Evolutionary conservation across 2,113 vertebrate species (phyloP).

Genomic region (Plestiodon gilberti): DNA sequence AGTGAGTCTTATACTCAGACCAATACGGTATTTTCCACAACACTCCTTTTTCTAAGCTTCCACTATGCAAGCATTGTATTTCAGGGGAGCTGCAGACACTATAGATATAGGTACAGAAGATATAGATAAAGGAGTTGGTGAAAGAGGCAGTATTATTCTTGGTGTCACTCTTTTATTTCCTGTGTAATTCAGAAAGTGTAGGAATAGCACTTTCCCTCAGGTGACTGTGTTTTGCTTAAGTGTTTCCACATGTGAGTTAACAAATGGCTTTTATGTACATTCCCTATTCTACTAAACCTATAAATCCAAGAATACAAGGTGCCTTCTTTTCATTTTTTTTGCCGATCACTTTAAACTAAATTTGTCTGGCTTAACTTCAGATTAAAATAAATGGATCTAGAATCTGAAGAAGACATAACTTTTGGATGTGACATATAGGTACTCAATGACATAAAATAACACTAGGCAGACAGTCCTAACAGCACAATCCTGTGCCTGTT

Average conservation of each 20-base stretch:
- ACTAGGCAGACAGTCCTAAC: slow-evolving; percentile 48
- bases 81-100: not conserved
- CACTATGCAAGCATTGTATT: slow-evolving; percentile 16
- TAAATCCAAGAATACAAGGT: slow-evolving; percentile 51
- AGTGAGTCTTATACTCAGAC: no score
- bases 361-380: slow-evolving; percentile 60
- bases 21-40: slow-evolving; percentile 17
- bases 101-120: slow-evolving; percentile 31
- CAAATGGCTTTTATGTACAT: slow-evolving; percentile 46
- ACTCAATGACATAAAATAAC: slow-evolving; percentile 17
- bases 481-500: no score
- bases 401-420: slow-evolving; percentile 55
- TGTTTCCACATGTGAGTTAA: slow-evolving; percentile 70
- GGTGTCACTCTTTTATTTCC: slow-evolving; percentile 19
- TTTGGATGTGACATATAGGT: slow-evolving; percentile 58
- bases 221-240: slow-evolving; percentile 55
- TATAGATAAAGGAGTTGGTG: slow-evolving; percentile 39
- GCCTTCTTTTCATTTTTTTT: slow-evolving; percentile 45
- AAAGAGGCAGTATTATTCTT: slow-evolving; percentile 47
- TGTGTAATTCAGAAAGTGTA: slow-evolving; percentile 51
- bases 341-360: slow-evolving; percentile 58
- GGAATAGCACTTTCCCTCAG: slow-evolving; percentile 29
- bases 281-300: slow-evolving; percentile 48
- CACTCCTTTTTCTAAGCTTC: slow-evolving; percentile 25
- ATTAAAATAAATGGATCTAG: slow-evolving; percentile 67